Evolutionary conservation across 2,113 vertebrate species (phyloP).

Genomic region (Tympanuchus pallidicinctus): DNA sequence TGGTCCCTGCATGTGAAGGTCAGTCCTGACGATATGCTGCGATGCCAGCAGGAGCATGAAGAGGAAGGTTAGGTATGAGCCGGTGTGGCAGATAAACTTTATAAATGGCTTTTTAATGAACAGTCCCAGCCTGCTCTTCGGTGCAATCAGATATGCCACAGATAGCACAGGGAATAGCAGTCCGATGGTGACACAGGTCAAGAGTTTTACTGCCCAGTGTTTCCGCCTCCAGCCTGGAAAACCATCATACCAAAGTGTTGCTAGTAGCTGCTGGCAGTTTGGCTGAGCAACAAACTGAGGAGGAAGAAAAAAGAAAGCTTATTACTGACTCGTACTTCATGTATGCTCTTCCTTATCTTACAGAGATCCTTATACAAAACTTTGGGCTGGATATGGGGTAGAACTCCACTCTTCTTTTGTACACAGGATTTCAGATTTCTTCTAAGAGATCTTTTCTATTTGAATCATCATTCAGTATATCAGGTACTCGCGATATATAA

Average conservation of each 20-base stretch:
- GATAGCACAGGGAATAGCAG: conserved; percentile 94
- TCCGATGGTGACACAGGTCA: conserved; percentile 95
- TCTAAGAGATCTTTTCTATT: neutral
- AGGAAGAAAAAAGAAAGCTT: neutral
- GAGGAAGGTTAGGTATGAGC: conserved; percentile 96
- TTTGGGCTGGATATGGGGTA: neutral
- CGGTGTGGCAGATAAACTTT: conserved; percentile 98
- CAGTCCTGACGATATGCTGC: conserved; percentile 95
- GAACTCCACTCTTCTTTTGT: neutral
- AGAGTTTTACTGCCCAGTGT: conserved; percentile 95
- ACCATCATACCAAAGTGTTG: conserved; percentile 96
- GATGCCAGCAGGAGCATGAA: conserved; percentile 96
- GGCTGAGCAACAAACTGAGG: conserved; percentile 96
- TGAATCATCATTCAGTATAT: neutral
- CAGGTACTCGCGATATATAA: neutral
- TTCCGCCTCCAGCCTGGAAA: conserved; percentile 96
- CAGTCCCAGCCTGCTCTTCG: conserved; percentile 91
- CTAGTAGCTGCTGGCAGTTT: conserved; percentile 97
- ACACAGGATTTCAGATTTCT: neutral
- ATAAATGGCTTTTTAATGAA: conserved; percentile 99
- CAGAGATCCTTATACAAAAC: neutral
- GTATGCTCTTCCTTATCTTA: neutral
- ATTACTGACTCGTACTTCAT: neutral
- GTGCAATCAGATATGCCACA: conserved; percentile 91
- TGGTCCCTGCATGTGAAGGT: conserved; percentile 95